Conservation (phyloP, 2,113 vertebrate genomes). For the Zosterops pallidus region DNA sequence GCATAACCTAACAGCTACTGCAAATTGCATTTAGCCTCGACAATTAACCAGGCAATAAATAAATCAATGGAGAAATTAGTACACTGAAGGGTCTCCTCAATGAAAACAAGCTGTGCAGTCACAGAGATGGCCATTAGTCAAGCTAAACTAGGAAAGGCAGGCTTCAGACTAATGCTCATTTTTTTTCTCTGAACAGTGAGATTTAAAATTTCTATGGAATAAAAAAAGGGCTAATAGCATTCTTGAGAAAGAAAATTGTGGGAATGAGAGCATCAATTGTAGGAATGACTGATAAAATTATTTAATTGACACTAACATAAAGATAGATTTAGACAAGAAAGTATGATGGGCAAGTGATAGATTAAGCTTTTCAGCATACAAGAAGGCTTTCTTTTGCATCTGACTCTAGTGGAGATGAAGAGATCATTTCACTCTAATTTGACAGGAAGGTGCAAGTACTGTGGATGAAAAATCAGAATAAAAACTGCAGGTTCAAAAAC, state of each 20-base stretch:
- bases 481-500: background rate
- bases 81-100: background rate
- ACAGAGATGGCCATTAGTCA: background rate
- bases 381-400: background rate
- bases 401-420: background rate
- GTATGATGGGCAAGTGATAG: background rate
- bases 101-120: background rate
- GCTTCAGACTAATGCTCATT: background rate
- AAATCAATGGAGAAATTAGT: background rate
- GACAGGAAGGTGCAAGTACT: background rate
- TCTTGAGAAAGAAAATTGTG: background rate
- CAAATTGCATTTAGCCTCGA: background rate
- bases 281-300: background rate
- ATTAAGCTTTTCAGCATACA: background rate
- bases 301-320: slow-evolving; percentile 6
- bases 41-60: background rate
- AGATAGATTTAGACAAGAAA: slow-evolving; percentile 1
- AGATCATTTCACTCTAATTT: background rate
- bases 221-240: background rate
- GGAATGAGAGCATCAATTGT: background rate
- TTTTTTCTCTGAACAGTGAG: background rate
- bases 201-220: background rate
- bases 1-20: background rate
- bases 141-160: background rate
- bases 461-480: background rate